Conservation (phyloP, 2,797 vertebrate species). For the Melanotaenia boesemani region DNA sequence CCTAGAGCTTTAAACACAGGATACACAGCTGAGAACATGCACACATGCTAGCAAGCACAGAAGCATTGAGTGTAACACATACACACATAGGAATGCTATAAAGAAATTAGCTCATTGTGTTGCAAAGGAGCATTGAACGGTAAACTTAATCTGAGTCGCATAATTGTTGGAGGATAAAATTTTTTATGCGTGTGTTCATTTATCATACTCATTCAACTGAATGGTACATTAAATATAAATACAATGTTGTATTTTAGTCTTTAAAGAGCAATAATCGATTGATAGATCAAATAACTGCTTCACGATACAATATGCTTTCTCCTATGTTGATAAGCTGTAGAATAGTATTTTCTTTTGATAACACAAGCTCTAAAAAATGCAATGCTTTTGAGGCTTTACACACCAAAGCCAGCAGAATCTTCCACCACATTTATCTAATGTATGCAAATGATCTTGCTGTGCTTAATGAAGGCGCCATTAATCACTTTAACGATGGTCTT, state of each 20-base stretch:
- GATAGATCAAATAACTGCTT: conserved; percentile 6
- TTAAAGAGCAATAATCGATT: conserved; percentile 13
- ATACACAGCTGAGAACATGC: conserved; percentile 7
- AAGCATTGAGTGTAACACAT: conserved; percentile 11
- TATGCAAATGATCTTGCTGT: conserved; percentile 86
- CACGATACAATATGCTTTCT: background rate
- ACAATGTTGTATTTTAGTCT: conserved; percentile 8
- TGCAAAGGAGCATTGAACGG: conserved; percentile 13
- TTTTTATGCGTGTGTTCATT: conserved; percentile 15
- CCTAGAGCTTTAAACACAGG: conserved; percentile 25
- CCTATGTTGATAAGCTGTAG: conserved; percentile 9
- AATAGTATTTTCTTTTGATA: conserved; percentile 34
- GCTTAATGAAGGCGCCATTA: conserved; percentile 87
- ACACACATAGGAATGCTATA: background rate
- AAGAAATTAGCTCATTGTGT: background rate
- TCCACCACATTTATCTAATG: conserved; percentile 83
- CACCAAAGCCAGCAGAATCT: conserved; percentile 71
- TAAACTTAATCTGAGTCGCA: conserved; percentile 40
- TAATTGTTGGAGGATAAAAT: background rate
- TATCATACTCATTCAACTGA: conserved; percentile 30
- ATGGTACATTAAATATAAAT: conserved; percentile 16
- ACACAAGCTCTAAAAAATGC: conserved; percentile 15
- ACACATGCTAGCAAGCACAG: conserved; percentile 14
- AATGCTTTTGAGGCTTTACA: conserved; percentile 59
- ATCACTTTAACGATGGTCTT: conserved; percentile 86